These are phyloP conservation scores for Sula dactylatra DNA, from an alignment of 2,113 vertebrate species.

Conservation along the genomic window DNA sequence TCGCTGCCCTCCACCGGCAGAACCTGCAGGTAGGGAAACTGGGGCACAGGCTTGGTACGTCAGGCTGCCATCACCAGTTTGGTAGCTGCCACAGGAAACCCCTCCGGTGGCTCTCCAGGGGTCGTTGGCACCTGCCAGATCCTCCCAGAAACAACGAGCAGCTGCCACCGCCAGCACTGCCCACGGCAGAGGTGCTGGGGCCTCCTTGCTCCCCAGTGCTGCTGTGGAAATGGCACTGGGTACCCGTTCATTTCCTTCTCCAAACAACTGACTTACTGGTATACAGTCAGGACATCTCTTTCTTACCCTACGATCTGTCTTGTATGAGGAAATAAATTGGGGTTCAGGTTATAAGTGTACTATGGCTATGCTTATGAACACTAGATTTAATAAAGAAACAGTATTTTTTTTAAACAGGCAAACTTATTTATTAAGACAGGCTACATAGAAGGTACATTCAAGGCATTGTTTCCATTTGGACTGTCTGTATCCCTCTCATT, in stretches of 20 bases:
- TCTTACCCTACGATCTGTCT: not conserved
- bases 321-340: not conserved
- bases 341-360: not conserved
- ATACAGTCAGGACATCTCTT: not conserved
- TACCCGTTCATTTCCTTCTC: not conserved
- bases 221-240: not conserved
- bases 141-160: not conserved
- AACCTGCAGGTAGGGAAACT: not conserved
- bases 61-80: not conserved
- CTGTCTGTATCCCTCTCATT: not conserved
- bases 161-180: fast-evolving
- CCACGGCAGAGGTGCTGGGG: not conserved
- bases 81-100: not conserved
- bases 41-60: not conserved
- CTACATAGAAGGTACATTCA: not conserved
- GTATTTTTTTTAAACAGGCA: not conserved
- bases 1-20: not conserved
- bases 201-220: not conserved
- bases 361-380: not conserved
- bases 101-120: not conserved
- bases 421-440: not conserved
- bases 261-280: not conserved
- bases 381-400: not conserved
- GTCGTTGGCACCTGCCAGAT: not conserved
- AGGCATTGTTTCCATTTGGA: not conserved